phyloP scores from a whole-genome alignment of 2,888 invertebrate species.

The Drosophila subquinaria region DNA sequence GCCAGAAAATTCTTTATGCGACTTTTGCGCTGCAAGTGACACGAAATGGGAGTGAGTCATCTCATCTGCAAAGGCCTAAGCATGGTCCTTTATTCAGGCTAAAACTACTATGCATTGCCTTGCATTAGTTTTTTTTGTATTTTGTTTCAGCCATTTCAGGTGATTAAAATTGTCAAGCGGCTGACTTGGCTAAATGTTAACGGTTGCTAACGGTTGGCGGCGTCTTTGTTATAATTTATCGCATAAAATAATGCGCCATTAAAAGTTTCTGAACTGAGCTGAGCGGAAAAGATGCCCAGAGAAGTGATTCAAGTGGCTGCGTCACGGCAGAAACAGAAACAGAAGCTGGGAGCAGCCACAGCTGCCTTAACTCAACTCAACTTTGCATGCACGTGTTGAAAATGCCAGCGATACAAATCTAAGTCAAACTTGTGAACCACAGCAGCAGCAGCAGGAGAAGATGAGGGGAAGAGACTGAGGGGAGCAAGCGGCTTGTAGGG shows the following conservation, averaged over 20 bases:
- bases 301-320: slow-evolving; percentile 29
- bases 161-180: slow-evolving; percentile 58
- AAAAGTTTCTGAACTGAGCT: slow-evolving; percentile 69
- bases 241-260: slow-evolving; percentile 80
- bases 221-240: slow-evolving; percentile 79
- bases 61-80: slow-evolving; percentile 14
- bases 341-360: slow-evolving; percentile 47
- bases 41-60: slow-evolving; percentile 15
- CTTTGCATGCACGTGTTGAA: slow-evolving; percentile 80
- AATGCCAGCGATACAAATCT: slow-evolving; percentile 74
- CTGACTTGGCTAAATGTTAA: slow-evolving; percentile 75
- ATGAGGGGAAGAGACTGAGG: neutral
- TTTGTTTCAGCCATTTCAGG: slow-evolving; percentile 35
- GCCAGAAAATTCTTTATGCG: slow-evolving; percentile 20
- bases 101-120: slow-evolving; percentile 9
- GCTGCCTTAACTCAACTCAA: slow-evolving; percentile 66
- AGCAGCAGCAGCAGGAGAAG: neutral
- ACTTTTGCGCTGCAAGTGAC: slow-evolving; percentile 9
- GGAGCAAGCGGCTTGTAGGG: slow-evolving; percentile 50
- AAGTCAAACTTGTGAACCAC: slow-evolving; percentile 61
- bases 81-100: neutral
- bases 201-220: slow-evolving; percentile 68
- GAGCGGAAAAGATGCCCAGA: slow-evolving; percentile 47
- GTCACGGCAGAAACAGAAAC: slow-evolving; percentile 33
- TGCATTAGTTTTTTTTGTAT: slow-evolving; percentile 10